These are phyloP conservation scores for Uria aalge DNA, from an alignment of 2,113 vertebrate genomes.

Conservation along the genomic window DNA sequence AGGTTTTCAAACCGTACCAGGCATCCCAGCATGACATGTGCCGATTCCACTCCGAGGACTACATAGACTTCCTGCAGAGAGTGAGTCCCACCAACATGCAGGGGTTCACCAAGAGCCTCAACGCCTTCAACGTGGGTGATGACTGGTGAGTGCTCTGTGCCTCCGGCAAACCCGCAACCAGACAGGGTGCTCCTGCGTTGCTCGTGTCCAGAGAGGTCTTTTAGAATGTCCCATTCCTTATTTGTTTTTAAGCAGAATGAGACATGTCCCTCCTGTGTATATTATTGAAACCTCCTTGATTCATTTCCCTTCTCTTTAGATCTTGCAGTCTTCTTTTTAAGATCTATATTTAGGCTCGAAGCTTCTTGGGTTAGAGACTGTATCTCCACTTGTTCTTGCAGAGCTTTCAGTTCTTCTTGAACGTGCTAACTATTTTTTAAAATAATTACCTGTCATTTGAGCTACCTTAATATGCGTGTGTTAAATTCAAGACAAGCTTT, in stretches of 20 bases:
- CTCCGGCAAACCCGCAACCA: accelerated
- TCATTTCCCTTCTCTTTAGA: background rate
- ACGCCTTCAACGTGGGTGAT: slow-evolving; percentile 96
- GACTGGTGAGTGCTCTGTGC: slow-evolving; percentile 85
- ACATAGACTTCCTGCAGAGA: slow-evolving; percentile 98
- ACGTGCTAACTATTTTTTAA: background rate
- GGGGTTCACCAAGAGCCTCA: slow-evolving; percentile 98
- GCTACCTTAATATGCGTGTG: background rate
- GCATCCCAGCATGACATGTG: slow-evolving; percentile 99
- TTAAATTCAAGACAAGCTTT: background rate
- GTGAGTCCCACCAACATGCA: slow-evolving; percentile 99
- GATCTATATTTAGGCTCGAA: accelerated
- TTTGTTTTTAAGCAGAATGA: background rate
- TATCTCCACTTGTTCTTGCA: background rate
- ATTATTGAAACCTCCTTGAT: background rate
- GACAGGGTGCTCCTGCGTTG: background rate
- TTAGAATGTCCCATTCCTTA: background rate
- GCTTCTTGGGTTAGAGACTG: background rate
- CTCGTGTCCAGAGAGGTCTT: accelerated
- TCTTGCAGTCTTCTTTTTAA: background rate
- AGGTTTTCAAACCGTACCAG: slow-evolving; percentile 99
- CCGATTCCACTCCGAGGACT: slow-evolving; percentile 97
- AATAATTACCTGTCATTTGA: background rate
- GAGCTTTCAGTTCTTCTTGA: background rate
- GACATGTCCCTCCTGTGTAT: accelerated